Conservation (phyloP, 1,140 invertebrate species). For the Chelonus insularis region DNA sequence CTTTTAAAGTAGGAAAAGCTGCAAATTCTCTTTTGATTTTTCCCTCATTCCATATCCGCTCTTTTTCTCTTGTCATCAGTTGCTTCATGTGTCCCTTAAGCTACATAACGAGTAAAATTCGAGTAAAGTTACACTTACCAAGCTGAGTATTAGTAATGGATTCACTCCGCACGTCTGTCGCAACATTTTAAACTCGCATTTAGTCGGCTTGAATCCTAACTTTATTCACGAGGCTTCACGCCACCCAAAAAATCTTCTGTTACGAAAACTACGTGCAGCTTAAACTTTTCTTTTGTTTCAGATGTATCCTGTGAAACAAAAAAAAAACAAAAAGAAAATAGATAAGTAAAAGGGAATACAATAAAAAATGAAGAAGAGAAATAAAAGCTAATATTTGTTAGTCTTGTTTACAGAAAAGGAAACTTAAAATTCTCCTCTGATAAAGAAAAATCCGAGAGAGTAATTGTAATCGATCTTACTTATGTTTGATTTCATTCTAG, state of each 20-base stretch:
- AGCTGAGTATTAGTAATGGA: slow-evolving; percentile 35
- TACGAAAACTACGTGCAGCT: slow-evolving; percentile 35
- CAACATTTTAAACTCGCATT: slow-evolving; percentile 49
- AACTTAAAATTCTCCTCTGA: neutral
- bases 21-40: slow-evolving; percentile 24
- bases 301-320: too few species aligned
- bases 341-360: neutral
- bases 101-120: slow-evolving; percentile 33
- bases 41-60: neutral
- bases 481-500: neutral
- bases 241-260: slow-evolving; percentile 16
- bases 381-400: too few species aligned
- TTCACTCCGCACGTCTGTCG: slow-evolving; percentile 28
- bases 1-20: slow-evolving; percentile 3
- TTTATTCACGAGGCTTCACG: slow-evolving; percentile 42
- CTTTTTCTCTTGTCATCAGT: neutral
- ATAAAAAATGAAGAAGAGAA: too few species aligned
- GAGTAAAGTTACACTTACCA: slow-evolving; percentile 46
- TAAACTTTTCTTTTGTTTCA: slow-evolving; percentile 22
- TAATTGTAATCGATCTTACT: too few species aligned
- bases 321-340: slow-evolving; percentile 33
- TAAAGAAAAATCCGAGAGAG: slow-evolving; percentile 1
- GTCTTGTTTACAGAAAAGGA: neutral
- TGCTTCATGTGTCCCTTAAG: slow-evolving; percentile 11
- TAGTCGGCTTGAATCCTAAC: slow-evolving; percentile 43